These are phyloP conservation scores for Folsomia candida DNA, from an alignment of 2,888 invertebrate species.

Conservation along the genomic window DNA sequence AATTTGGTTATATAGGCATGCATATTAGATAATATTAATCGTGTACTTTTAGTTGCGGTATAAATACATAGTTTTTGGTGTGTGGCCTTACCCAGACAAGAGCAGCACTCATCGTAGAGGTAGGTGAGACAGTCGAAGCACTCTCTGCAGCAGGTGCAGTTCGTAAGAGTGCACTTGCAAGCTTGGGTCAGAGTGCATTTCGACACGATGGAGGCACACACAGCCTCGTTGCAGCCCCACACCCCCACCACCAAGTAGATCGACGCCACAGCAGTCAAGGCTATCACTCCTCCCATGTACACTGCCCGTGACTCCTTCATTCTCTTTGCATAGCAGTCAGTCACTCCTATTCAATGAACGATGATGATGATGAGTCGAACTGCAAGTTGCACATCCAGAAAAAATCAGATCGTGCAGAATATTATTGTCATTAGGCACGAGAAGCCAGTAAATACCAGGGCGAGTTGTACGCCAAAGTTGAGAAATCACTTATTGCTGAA, in stretches of 20 bases:
- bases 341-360: neutral
- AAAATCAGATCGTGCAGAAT: no score
- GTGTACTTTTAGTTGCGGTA: no score
- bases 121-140: constrained; percentile 86
- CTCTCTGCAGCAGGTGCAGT: constrained; percentile 91
- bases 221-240: constrained; percentile 70
- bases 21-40: neutral
- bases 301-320: neutral
- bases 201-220: constrained; percentile 92
- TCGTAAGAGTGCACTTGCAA: constrained; percentile 90
- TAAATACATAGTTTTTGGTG: no score
- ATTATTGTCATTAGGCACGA: no score
- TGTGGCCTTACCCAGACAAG: constrained; percentile 96
- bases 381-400: no score
- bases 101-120: constrained; percentile 90
- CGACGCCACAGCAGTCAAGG: neutral
- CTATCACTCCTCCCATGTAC: neutral
- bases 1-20: neutral
- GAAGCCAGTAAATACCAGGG: no score
- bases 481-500: no score
- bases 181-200: constrained; percentile 95
- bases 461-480: no score
- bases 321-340: neutral
- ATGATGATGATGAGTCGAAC: no score
- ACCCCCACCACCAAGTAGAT: constrained; percentile 1